These are phyloP conservation scores for Scelioninae gen. 1 DNA, from an alignment of 2,888 invertebrate genomes.

Conservation along the genomic window DNA sequence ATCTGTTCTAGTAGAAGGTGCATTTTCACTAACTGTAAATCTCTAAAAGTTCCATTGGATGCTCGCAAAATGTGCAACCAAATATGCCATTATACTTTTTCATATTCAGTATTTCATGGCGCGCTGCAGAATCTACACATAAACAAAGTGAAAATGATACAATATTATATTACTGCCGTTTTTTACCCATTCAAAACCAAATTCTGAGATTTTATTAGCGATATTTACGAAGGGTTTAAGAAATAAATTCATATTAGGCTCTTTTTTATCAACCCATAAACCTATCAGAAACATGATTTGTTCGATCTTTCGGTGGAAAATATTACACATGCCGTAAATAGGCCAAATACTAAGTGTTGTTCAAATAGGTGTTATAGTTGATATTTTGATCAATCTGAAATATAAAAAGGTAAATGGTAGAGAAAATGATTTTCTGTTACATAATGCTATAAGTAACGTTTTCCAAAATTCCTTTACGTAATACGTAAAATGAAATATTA, in stretches of 20 bases:
- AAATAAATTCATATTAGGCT: too few species aligned
- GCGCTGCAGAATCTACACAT: conserved; percentile 50
- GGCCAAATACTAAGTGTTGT: conserved; percentile 56
- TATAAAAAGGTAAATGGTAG: too few species aligned
- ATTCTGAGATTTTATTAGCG: conserved; percentile 56
- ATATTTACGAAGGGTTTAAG: too few species aligned
- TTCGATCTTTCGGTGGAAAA: conserved; percentile 25
- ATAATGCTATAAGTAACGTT: too few species aligned
- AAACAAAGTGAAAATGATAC: conserved; percentile 51
- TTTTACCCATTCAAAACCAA: conserved; percentile 17
- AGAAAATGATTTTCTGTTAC: too few species aligned
- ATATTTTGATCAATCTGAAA: too few species aligned
- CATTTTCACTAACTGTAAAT: conserved; percentile 22
- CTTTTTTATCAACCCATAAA: too few species aligned
- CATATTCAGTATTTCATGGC: conserved; percentile 59
- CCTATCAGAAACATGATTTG: too few species aligned
- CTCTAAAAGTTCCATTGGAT: conserved; percentile 28
- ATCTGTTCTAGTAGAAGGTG: conserved; percentile 30
- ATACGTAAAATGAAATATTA: too few species aligned
- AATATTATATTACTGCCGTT: conserved; percentile 32
- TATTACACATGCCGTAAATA: conserved; percentile 44
- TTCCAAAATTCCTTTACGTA: too few species aligned
- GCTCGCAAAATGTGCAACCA: conserved; percentile 62
- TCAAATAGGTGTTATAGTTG: too few species aligned
- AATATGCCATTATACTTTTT: conserved; percentile 62